Conservation (phyloP, 2,113 vertebrate species). For the Spea bombifrons region DNA sequence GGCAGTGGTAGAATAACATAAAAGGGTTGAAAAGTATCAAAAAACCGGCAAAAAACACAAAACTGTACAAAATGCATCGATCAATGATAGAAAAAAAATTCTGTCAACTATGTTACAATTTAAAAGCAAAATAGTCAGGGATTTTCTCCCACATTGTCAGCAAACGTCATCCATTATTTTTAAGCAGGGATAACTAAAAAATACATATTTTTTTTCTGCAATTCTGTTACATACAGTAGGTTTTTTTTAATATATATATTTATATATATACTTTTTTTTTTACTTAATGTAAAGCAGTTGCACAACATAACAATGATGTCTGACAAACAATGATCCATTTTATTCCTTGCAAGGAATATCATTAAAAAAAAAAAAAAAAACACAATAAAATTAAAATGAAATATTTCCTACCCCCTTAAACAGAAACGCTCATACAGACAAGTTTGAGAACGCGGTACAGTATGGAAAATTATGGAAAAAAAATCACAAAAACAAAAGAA, state of each 20-base stretch:
- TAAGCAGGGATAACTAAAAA: constrained; percentile 88
- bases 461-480: constrained; percentile 75
- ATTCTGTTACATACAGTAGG: constrained; percentile 94
- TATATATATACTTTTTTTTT: constrained; percentile 77
- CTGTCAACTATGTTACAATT: constrained; percentile 93
- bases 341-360: constrained; percentile 77
- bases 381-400: constrained; percentile 20
- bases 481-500: constrained; percentile 66
- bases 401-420: constrained; percentile 60
- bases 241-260: constrained; percentile 55
- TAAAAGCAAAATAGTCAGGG: constrained; percentile 77
- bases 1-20: constrained; percentile 81
- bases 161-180: constrained; percentile 77
- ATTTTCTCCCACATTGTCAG: constrained; percentile 78
- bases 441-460: constrained; percentile 89
- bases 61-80: constrained; percentile 89
- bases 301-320: constrained; percentile 88
- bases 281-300: constrained; percentile 92
- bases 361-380: constrained; percentile 62
- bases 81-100: constrained; percentile 76
- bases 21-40: constrained; percentile 78
- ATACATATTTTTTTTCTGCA: constrained; percentile 88
- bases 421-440: constrained; percentile 81
- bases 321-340: constrained; percentile 78
- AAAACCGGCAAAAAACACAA: constrained; percentile 70